These are phyloP conservation scores for Tenrec ecaudatus DNA, from an alignment of 2,113 vertebrate genomes.

Conservation along the genomic window DNA sequence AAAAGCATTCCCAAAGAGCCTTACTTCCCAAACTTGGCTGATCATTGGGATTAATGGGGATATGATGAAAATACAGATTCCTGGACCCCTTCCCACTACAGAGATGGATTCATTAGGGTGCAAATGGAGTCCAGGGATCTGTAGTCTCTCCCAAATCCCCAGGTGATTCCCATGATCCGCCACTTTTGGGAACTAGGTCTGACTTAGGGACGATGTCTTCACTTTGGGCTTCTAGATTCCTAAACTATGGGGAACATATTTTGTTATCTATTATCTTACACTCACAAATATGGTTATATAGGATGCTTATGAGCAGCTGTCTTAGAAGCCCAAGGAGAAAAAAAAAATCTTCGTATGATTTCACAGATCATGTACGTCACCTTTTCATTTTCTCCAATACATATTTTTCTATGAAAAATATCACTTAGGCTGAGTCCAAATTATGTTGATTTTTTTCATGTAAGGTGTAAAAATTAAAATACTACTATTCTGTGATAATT, in stretches of 20 bases:
- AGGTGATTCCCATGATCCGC: too few relatives aligned
- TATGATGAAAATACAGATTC: too few relatives aligned
- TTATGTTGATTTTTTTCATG: slow-evolving; percentile 52
- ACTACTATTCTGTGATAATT: slow-evolving; percentile 34
- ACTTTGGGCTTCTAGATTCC: too few relatives aligned
- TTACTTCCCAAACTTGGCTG: too few relatives aligned
- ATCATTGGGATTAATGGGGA: too few relatives aligned
- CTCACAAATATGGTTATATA: not conserved
- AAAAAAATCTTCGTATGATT: not conserved
- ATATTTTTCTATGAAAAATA: slow-evolving; percentile 47
- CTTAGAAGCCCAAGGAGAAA: not conserved
- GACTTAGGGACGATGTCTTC: too few relatives aligned
- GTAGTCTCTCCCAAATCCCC: too few relatives aligned
- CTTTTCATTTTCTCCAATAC: not conserved
- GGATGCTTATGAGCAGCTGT: not conserved
- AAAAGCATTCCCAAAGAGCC: not conserved
- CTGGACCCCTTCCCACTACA: too few relatives aligned
- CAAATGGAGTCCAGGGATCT: too few relatives aligned
- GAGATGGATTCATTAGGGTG: too few relatives aligned
- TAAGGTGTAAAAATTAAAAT: not conserved
- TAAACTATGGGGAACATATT: too few relatives aligned
- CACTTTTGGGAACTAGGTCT: too few relatives aligned
- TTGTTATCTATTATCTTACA: not conserved
- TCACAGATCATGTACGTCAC: not conserved
- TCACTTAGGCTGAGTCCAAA: not conserved